Percentiles rank a stretch among this genome's conserved stretches.
Evolutionary conservation across 2,113 vertebrate genomes (phyloP).

Genomic region (Laticauda laticaudata): DNA sequence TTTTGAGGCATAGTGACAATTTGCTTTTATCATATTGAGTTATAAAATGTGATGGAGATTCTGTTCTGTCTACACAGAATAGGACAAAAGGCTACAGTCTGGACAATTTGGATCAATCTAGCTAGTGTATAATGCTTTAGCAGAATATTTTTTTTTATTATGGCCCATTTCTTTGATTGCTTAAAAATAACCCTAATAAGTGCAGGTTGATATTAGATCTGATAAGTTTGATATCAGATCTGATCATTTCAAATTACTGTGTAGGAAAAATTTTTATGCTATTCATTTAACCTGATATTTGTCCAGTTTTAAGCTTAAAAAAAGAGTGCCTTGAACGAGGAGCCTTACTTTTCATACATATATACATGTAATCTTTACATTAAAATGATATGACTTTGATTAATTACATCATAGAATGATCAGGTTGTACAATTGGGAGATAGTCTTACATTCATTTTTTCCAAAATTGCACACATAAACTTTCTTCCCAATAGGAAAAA

Average conservation of each 20-base stretch:
- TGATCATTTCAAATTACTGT: not conserved
- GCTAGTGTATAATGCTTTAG: not conserved
- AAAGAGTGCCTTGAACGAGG: not conserved
- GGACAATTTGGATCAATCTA: not conserved
- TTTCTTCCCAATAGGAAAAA: not conserved
- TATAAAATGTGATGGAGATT: not conserved
- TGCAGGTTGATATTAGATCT: not conserved
- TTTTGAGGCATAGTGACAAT: not conserved
- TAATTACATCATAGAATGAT: not conserved
- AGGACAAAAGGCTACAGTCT: not conserved
- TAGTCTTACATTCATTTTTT: not conserved
- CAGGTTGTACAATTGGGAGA: not conserved
- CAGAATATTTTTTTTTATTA: not conserved
- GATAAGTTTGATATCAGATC: not conserved
- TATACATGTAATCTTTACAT: not conserved
- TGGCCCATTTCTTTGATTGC: not conserved
- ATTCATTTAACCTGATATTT: not conserved
- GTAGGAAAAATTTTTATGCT: not conserved
- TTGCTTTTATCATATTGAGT: not conserved
- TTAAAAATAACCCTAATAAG: not conserved
- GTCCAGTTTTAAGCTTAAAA: not conserved
- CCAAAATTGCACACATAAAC: not conserved
- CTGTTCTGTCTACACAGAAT: not conserved
- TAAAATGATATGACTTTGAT: not conserved
- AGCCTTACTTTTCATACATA: not conserved